Percentiles rank a stretch among this genome's conserved stretches.
Conservation (phyloP, 2,888 invertebrate species). For the Caenorhabditis becei region DNA sequence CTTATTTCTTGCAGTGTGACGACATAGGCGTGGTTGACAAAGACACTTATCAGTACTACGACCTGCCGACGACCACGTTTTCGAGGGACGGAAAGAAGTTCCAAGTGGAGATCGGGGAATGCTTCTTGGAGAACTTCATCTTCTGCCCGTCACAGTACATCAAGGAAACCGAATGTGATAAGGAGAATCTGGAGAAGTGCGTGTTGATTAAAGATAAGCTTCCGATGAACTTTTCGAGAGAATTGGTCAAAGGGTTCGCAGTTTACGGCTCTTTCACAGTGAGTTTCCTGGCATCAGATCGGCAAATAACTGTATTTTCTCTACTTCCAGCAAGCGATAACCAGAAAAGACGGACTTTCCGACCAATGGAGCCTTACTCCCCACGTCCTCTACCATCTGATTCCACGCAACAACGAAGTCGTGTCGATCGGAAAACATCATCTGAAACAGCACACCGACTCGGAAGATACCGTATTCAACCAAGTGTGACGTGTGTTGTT, state of each 20-base stretch:
- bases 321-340: neutral
- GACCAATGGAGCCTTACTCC: neutral
- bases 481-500: neutral
- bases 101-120: slow-evolving; percentile 12
- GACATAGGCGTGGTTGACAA: slow-evolving; percentile 24
- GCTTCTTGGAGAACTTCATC: slow-evolving; percentile 17
- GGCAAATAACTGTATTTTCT: neutral
- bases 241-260: slow-evolving; percentile 26
- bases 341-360: neutral
- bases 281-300: neutral
- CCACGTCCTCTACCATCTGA: slow-evolving; percentile 18
- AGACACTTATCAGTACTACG: slow-evolving; percentile 29
- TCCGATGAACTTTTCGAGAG: slow-evolving; percentile 13
- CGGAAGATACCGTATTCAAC: neutral
- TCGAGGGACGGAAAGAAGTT: neutral
- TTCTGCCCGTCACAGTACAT: slow-evolving; percentile 20
- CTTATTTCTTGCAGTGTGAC: slow-evolving; percentile 28
- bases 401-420: neutral
- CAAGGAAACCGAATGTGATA: neutral
- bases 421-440: neutral
- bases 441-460: neutral
- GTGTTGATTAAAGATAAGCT: neutral
- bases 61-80: slow-evolving; percentile 21
- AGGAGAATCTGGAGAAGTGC: slow-evolving; percentile 11
- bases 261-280: slow-evolving; percentile 36